Evolutionary conservation across 35 echinoderm and acorn worm genomes (phyloP), one percentile per base, ranked within the genome.

Genomic region (Chiridota heheva): DNA sequence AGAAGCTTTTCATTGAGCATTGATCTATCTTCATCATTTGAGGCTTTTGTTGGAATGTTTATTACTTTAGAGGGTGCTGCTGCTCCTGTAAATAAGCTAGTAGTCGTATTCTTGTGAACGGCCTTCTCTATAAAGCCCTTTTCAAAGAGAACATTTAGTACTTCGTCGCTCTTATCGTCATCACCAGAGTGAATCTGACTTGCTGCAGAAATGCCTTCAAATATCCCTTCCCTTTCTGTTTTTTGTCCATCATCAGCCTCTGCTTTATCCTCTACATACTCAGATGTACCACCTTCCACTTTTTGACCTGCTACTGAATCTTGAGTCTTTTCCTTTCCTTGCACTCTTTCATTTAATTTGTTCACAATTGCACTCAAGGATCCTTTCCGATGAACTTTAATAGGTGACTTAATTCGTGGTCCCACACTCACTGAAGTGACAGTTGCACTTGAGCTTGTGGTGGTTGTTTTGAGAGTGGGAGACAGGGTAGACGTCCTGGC

Each of bases 351-450:
- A 2, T 49, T 78, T 58, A 78, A 35, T 42, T 78, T 78, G 53
- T 58, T 78, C 15, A 78, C 75, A 62, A 78, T 78, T 6, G 75
- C 75, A 61, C 47, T 78, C 33, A 78, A 42, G 20, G 51, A 60
- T 20, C 27, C 62, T n/a, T 78, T 78, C 34, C 75, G 49, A 0
- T 49, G 34, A 26, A 60, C 62, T 7, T 44, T 2, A 3, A 51
- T 27, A 18, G 75, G 75, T 60, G 75, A 78, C 53, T 58, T 78
- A 34, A 78, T 1, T 25, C 75, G 36, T 12, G 75, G 75, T 38
- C 75, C 75, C 24, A 38, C 30, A n/a, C 20, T 30, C 2, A 49
- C 58, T 5, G 75, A 5, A 39, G 75, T 17, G 2, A 39, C n/a
- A 16, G 75, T 49, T 26, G 75, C 62, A 49, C 15, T 18, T 42